Conservation (phyloP, 2,113 vertebrate genomes). For the Phoenicopterus ruber region DNA sequence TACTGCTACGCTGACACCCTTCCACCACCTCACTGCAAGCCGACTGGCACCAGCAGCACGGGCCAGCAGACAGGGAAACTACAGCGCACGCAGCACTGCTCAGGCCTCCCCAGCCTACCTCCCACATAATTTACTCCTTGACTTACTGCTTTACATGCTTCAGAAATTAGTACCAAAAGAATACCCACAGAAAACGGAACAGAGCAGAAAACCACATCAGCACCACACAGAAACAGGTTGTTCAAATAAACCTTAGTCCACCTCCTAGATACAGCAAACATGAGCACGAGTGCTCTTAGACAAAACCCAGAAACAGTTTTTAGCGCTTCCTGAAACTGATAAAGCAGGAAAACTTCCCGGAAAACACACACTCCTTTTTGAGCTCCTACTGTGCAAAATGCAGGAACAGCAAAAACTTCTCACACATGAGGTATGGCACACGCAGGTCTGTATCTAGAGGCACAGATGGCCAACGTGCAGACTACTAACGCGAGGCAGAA, state of each 20-base stretch:
- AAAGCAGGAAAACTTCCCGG: background rate
- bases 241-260: background rate
- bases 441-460: background rate
- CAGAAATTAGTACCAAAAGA: background rate
- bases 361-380: background rate
- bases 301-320: background rate
- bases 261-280: background rate
- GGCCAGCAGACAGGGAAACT: background rate
- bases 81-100: background rate
- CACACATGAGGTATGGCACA: background rate
- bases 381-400: accelerated
- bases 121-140: background rate
- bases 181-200: background rate
- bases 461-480: background rate
- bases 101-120: background rate
- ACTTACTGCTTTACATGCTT: background rate
- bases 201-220: background rate
- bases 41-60: background rate
- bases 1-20: background rate
- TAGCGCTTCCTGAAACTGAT: background rate
- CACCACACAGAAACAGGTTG: background rate
- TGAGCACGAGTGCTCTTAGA: background rate
- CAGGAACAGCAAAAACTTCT: background rate
- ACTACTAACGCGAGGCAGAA: accelerated
- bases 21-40: background rate